Percentiles rank a stretch among this genome's conserved stretches.
These are phyloP conservation scores for Geococcyx californianus DNA, from an alignment of 2,113 vertebrate species.

Conservation along the genomic window DNA sequence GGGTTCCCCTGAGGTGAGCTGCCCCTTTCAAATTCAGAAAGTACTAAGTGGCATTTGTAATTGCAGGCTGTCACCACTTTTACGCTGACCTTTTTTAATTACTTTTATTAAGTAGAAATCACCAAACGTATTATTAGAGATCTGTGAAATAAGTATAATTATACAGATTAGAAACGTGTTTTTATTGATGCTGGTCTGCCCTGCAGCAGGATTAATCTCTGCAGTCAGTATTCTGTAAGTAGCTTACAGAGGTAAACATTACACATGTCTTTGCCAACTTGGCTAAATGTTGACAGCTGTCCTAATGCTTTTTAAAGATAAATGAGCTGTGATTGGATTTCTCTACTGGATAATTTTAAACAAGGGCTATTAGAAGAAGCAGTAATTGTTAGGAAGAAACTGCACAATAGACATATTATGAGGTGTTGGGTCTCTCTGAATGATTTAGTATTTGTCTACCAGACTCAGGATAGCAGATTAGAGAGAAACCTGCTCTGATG, in stretches of 20 bases:
- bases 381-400: background rate
- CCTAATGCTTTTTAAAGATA: background rate
- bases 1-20: background rate
- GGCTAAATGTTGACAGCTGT: background rate
- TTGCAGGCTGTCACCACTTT: background rate
- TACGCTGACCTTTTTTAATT: background rate
- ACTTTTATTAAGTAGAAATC: background rate
- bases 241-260: background rate
- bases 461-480: background rate
- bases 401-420: background rate
- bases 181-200: background rate
- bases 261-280: background rate
- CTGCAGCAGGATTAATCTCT: background rate
- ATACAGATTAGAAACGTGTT: background rate
- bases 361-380: background rate
- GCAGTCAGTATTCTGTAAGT: background rate
- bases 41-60: background rate
- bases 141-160: background rate
- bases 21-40: background rate
- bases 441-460: background rate
- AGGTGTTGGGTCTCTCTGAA: background rate
- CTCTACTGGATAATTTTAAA: background rate
- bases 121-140: background rate
- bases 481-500: background rate
- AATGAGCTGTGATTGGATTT: conserved; percentile 12